Evolutionary conservation across 2,888 invertebrate species (phyloP), one percentile per base, ranked within the genome.

Genomic region (Melikaiella ostensackeni): DNA sequence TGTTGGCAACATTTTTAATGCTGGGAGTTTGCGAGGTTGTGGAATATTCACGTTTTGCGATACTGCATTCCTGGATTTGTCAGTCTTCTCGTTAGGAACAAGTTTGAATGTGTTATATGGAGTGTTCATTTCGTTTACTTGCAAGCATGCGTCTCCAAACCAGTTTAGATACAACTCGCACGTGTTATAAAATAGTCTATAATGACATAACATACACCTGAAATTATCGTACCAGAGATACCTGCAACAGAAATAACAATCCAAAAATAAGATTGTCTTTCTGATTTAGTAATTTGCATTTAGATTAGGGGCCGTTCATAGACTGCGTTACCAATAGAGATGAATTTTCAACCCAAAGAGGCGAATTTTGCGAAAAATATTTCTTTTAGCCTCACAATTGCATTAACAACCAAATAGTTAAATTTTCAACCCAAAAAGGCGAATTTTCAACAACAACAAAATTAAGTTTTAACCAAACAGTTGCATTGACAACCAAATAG

Each of bases 21-120:
- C 46, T 66, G 66, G 66, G 27, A 50, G n/a, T 70, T 70, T 50
- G 50, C 27, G 30, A 50, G 33, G 30, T 30, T 70, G 50, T 70
- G 30, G 30, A 50, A 70, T 50, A 70, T 50, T 46, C 30, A 70
- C 70, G 63, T 33, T 70, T 30, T 46, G 70, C 50, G 33, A 70
- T 70, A 33, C 21, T 70, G 70, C 70, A 70, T 70, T 70, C 70
- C 70, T 50, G 33, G 50, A 70, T 70, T 70, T 50, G 70, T 70
- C 30, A 70, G 70, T 70, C 46, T 21, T 50, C 70, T 70, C n/a
- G 33, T 70, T 70, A 55, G 70, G 70, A 70, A 70, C 50, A 70
- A 70, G 50, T 70, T 70, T n/a, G 50, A 30, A 27, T 70, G 70
- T 21, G 46, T 66, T 46, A 46, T 66, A 19, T 50, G n/a, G 70